Conservation (phyloP, 1,140 invertebrate species). For the Drosophila triauraria region DNA sequence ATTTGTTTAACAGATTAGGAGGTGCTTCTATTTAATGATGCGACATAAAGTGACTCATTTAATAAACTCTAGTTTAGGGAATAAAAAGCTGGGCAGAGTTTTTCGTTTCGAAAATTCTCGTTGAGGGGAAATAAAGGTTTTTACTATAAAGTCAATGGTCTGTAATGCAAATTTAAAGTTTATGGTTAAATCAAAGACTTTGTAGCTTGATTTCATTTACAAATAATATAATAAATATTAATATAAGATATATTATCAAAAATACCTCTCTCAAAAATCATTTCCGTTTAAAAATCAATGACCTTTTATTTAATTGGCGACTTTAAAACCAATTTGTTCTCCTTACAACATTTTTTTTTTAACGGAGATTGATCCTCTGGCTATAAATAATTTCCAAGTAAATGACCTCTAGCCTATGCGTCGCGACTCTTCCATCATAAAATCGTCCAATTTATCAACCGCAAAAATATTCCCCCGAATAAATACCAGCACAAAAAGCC, state of each 20-base stretch:
- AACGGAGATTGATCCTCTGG: conserved; percentile 15
- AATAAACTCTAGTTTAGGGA: no score
- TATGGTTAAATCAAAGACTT: no score
- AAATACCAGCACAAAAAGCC: conserved; percentile 41
- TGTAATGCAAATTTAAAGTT: no score
- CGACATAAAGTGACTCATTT: not conserved
- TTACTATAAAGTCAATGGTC: no score
- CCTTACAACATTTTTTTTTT: not conserved
- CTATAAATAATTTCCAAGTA: conserved; percentile 26
- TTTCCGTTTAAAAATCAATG: conserved; percentile 6
- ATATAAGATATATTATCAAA: not conserved
- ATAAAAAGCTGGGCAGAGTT: not conserved
- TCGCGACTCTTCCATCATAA: conserved; percentile 5
- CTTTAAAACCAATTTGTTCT: conserved; percentile 2
- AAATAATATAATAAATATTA: not conserved
- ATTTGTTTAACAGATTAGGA: conserved; percentile 15
- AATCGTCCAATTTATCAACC: conserved; percentile 37
- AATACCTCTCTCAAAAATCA: not conserved
- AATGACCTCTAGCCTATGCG: conserved; percentile 19
- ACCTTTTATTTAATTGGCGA: not conserved
- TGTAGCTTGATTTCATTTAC: not conserved
- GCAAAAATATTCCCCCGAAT: not conserved
- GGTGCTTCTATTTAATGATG: not conserved
- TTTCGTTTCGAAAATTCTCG: not conserved
- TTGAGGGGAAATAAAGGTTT: not conserved